Evolutionary conservation across 1,140 invertebrate species (phyloP).

Genomic region (Drosophila biarmipes): DNA sequence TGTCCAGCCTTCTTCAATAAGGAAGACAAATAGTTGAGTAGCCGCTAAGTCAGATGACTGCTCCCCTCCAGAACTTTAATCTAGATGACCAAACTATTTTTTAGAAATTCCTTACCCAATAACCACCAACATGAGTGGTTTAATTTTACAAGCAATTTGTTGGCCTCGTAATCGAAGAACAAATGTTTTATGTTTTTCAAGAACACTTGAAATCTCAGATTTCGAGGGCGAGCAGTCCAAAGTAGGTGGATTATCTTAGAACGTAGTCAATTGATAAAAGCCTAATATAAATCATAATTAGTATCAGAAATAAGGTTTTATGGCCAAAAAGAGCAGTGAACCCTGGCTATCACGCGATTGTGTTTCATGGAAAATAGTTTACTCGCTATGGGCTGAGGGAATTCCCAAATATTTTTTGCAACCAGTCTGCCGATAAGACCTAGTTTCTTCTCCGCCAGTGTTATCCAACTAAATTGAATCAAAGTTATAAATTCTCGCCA

Average conservation of each 20-base stretch:
- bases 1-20: background rate
- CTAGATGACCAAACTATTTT: slow-evolving; percentile 1
- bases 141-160: slow-evolving; percentile 4
- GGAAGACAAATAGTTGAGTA: slow-evolving; percentile 9
- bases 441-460: slow-evolving; percentile 36
- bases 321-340: slow-evolving; percentile 8
- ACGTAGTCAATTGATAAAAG: slow-evolving; percentile 1
- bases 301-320: slow-evolving; percentile 19
- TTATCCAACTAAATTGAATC: slow-evolving; percentile 66
- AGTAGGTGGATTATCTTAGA: slow-evolving; percentile 3
- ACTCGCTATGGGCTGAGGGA: slow-evolving; percentile 15
- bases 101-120: background rate
- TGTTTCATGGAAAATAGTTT: slow-evolving; percentile 9
- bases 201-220: slow-evolving; percentile 13
- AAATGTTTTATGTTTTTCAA: slow-evolving; percentile 3
- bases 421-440: slow-evolving; percentile 19
- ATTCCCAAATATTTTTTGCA: slow-evolving; percentile 3
- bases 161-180: background rate
- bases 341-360: slow-evolving; percentile 7
- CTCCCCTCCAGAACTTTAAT: background rate
- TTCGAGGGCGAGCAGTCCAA: slow-evolving; percentile 1
- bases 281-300: slow-evolving; percentile 1
- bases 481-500: slow-evolving; percentile 57
- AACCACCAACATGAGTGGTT: slow-evolving; percentile 10
- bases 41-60: background rate